Evolutionary conservation across 2,113 vertebrate species (phyloP).

Genomic region (Acrocephalus kingi): DNA sequence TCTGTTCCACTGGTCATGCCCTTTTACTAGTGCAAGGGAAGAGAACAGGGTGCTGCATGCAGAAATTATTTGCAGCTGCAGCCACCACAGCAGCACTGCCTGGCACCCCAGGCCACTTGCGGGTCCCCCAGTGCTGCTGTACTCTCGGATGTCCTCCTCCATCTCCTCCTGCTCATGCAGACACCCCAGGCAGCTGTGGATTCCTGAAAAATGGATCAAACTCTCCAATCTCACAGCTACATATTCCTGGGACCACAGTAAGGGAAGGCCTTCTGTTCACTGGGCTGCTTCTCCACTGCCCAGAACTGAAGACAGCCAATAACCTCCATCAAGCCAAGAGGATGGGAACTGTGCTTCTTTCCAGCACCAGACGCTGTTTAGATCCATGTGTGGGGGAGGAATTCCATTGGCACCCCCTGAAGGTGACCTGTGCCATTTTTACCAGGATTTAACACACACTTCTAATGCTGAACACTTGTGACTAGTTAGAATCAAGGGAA

Average conservation of each 20-base stretch:
- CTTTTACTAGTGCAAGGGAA: background rate
- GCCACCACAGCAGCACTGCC: background rate
- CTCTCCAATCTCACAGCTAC: background rate
- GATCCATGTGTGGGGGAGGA: fast-evolving
- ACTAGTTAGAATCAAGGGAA: background rate
- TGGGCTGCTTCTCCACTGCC: background rate
- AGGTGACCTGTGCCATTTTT: background rate
- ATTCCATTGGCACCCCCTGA: background rate
- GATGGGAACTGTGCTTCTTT: background rate
- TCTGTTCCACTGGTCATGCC: background rate
- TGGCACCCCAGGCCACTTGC: background rate
- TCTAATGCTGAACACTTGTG: background rate
- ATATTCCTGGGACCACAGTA: background rate
- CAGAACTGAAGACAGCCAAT: background rate
- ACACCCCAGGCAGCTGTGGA: background rate
- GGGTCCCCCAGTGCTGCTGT: background rate
- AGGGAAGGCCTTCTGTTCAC: background rate
- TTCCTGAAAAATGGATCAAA: fast-evolving
- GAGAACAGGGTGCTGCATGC: background rate
- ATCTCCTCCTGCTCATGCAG: background rate
- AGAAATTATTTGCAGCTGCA: background rate
- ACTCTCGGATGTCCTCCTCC: background rate
- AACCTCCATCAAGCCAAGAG: background rate
- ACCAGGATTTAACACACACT: background rate
- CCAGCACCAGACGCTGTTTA: background rate